Evolutionary conservation across 2,888 invertebrate species (phyloP), one percentile per base, ranked within the genome.

Genomic region (Abrostola tripartita): DNA sequence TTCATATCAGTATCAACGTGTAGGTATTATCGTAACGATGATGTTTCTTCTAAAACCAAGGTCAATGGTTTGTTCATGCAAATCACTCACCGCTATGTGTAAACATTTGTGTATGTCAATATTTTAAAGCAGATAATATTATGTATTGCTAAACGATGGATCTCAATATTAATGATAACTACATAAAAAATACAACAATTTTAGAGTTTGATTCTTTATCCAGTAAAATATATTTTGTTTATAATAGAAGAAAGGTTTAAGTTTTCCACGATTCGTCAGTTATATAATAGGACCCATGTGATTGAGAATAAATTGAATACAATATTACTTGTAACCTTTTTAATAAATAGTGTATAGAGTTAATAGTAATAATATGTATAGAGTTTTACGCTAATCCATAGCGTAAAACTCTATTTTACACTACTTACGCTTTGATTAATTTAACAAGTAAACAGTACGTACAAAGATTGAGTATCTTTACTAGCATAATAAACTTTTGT

Each of bases 31-130:
- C 71, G 47, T 57, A 61, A 76, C 63, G 62, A 71, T 75, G 73
- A 76, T 73, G 70, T 74, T 74, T 71, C 61, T 63, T 68, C 62
- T 56, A 52, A 53, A 70, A 53, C 71, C 81, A 82, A 82, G 81
- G 82, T 74, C 80, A 76, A 76, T 72, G 61, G 67, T 70, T 77
- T 78, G 64, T 78, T 75, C 71, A 83, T 82, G 81, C 72, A 81
- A 83, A 83, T 83, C 66, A 73, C 61, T 57, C 41, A 49, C 61
- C 66, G 55, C 61, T 63, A 61, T 71, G 64, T 73, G 59, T 72
- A 66, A 75, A 79, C 74, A 76, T 52, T 52, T 62, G 62, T 56
- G 41, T 62, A 61, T 59, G 70, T 52, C 71, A 64, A 62, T 74
- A 81, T 71, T 75, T 73, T 61, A 72, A 61, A 59, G 55, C 50